These are phyloP conservation scores for Taxidea taxus DNA, from an alignment of 2,113 vertebrate genomes.

Conservation along the genomic window DNA sequence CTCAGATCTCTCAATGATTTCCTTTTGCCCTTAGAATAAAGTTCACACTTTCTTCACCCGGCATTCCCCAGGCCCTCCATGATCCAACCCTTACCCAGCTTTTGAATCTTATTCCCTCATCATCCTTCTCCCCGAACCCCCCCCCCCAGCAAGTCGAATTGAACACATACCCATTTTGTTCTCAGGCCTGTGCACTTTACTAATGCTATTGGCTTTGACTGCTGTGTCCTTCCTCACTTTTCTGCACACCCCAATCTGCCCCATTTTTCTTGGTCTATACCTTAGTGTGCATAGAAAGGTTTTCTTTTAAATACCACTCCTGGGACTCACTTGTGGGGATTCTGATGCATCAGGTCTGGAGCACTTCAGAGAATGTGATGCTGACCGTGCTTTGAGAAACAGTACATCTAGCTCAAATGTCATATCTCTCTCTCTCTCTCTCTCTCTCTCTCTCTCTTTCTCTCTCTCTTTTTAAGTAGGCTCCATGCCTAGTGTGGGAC, in stretches of 20 bases:
- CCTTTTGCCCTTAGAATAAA: conserved; percentile 4
- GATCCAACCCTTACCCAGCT: neutral
- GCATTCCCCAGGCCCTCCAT: neutral
- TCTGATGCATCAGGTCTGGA: neutral
- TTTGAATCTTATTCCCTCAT: neutral
- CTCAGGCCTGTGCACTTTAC: neutral
- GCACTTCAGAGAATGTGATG: neutral
- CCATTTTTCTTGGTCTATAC: neutral
- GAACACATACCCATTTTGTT: neutral
- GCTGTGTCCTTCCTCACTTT: neutral
- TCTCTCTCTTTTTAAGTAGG: neutral
- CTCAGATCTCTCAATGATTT: neutral
- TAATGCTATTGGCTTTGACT: neutral
- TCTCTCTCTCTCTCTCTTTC: neutral
- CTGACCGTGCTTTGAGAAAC: neutral
- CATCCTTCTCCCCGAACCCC: neutral
- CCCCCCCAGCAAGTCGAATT: neutral
- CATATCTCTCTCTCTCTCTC: neutral
- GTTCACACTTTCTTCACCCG: neutral
- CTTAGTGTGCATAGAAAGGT: neutral
- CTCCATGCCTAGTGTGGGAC: neutral
- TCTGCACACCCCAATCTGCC: neutral
- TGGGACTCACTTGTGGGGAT: neutral
- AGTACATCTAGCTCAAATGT: neutral
- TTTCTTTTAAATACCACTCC: neutral